A percentile compares a stretch with the other conserved stretches of the same genome.
These are phyloP conservation scores for Scomber scombrus DNA, from an alignment of 2,113 vertebrate species.

Conservation along the genomic window DNA sequence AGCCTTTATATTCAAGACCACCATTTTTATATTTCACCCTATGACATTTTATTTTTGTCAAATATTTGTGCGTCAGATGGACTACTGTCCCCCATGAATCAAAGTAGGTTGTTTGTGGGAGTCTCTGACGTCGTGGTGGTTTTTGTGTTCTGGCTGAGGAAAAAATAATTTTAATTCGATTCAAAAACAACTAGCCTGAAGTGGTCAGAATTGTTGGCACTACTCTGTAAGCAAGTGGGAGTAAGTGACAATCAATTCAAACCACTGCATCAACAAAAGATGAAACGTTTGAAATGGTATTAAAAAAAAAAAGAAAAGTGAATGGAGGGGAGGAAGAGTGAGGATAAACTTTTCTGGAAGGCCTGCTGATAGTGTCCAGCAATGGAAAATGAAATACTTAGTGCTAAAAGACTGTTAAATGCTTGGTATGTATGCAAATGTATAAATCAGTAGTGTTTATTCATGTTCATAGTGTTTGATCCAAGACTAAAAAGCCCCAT, in stretches of 20 bases:
- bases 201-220: conserved; percentile 43
- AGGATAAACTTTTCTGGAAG: conserved; percentile 18
- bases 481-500: too few species aligned
- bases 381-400: conserved; percentile 46
- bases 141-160: conserved; percentile 38
- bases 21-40: conserved; percentile 9
- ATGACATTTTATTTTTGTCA: conserved; percentile 42
- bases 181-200: conserved; percentile 37
- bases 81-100: conserved; percentile 42
- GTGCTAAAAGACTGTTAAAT: conserved; percentile 7
- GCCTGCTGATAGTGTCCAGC: conserved; percentile 26
- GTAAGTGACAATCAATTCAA: conserved; percentile 69
- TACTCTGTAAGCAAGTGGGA: conserved; percentile 58
- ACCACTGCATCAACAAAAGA: conserved; percentile 60
- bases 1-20: neutral
- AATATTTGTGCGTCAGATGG: conserved; percentile 35
- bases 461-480: too few species aligned
- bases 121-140: conserved; percentile 47
- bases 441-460: neutral
- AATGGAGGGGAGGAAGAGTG: conserved; percentile 45
- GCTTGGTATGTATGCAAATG: neutral
- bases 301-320: conserved; percentile 32
- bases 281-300: conserved; percentile 39
- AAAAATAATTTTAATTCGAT: conserved; percentile 25
- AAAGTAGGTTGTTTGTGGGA: conserved; percentile 53